Conservation (phyloP, 2,797 vertebrate species). For the Tadarida brasiliensis region DNA sequence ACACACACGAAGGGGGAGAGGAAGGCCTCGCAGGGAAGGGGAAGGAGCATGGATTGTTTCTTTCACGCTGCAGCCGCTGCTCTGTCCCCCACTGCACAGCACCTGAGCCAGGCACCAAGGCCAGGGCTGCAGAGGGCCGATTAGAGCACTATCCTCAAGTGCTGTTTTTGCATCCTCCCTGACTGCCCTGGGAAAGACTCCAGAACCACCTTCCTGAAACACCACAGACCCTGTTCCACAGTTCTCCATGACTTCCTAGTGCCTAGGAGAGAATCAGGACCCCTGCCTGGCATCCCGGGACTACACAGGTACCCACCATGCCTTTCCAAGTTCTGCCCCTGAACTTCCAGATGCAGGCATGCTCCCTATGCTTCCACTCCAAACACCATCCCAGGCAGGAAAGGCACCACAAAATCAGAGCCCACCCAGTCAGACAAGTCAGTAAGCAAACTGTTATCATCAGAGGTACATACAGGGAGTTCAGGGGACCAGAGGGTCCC, state of each 20-base stretch:
- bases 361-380: background rate
- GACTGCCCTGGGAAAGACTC: background rate
- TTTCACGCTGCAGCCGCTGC: background rate
- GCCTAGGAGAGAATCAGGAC: background rate
- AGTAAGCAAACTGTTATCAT: background rate
- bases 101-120: background rate
- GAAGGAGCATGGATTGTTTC: background rate
- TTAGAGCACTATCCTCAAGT: background rate
- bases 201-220: background rate
- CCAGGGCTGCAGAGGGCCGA: too few relatives aligned
- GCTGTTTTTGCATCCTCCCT: background rate
- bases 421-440: background rate
- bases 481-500: background rate
- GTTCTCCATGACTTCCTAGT: background rate
- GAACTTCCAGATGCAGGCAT: background rate
- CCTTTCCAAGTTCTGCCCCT: background rate
- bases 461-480: background rate
- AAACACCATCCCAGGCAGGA: background rate
- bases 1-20: background rate
- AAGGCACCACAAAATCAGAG: background rate
- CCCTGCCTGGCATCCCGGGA: background rate
- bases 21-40: background rate
- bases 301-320: background rate
- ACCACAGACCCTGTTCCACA: background rate
- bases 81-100: background rate